Evolutionary conservation across 2,797 vertebrate species (phyloP).

Genomic region (Aplochiton taeniatus): DNA sequence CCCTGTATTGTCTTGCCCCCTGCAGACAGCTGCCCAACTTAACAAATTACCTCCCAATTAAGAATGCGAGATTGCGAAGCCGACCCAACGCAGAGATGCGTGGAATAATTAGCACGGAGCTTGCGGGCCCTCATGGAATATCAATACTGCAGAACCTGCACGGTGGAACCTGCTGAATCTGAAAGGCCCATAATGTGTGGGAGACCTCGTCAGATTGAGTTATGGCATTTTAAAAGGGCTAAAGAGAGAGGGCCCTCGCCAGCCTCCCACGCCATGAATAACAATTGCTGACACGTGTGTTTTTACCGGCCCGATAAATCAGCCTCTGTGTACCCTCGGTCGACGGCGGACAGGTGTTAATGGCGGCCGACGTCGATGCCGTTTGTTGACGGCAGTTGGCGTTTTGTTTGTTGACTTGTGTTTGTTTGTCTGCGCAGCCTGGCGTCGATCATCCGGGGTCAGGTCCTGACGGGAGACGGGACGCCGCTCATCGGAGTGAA

Average conservation of each 20-base stretch:
- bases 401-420: slow-evolving; percentile 57
- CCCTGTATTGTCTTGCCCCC: slow-evolving; percentile 59
- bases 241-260: slow-evolving; percentile 31
- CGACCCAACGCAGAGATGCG: background rate
- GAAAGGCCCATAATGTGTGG: slow-evolving; percentile 23
- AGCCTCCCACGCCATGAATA: slow-evolving; percentile 49
- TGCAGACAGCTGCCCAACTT: slow-evolving; percentile 32
- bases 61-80: slow-evolving; percentile 27
- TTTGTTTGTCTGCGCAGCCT: slow-evolving; percentile 78
- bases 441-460: slow-evolving; percentile 94
- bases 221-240: slow-evolving; percentile 50
- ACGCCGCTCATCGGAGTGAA: slow-evolving; percentile 98
- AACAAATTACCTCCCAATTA: slow-evolving; percentile 44
- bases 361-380: background rate
- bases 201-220: slow-evolving; percentile 45
- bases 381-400: slow-evolving; percentile 37
- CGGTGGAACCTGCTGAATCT: slow-evolving; percentile 33
- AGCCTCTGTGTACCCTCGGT: slow-evolving; percentile 40
- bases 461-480: slow-evolving; percentile 94
- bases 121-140: slow-evolving; percentile 27
- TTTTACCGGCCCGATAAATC: slow-evolving; percentile 50
- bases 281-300: slow-evolving; percentile 36
- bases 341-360: slow-evolving; percentile 40
- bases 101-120: slow-evolving; percentile 16
- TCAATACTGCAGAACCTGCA: slow-evolving; percentile 43